Evolutionary conservation across 2,888 invertebrate species (phyloP).

Genomic region (Drosophila falleni): DNA sequence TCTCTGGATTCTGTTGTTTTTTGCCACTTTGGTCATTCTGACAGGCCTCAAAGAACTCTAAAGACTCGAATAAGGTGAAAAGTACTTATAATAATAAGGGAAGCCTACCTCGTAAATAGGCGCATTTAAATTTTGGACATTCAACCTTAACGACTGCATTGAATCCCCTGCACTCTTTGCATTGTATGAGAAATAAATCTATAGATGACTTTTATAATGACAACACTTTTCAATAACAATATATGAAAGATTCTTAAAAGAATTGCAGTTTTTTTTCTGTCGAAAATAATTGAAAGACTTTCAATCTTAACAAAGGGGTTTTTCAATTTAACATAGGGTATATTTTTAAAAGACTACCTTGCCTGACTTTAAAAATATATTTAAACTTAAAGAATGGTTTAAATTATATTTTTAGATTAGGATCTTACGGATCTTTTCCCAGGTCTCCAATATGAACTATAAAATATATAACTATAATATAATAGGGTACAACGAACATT

Average conservation of each 20-base stretch:
- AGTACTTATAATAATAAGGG: conserved; percentile 65
- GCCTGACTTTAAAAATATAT: too few relatives aligned
- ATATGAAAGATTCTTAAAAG: not conserved
- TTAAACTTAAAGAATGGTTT: too few relatives aligned
- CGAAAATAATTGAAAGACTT: not conserved
- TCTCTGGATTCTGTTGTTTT: conserved; percentile 49
- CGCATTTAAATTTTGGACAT: conserved; percentile 38
- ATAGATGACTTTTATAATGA: not conserved
- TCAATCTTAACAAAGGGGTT: too few relatives aligned
- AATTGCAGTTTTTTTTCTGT: not conserved
- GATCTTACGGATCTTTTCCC: too few relatives aligned
- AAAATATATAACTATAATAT: too few relatives aligned
- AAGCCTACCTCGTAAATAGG: conserved; percentile 46
- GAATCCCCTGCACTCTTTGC: conserved; percentile 5
- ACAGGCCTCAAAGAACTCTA: conserved; percentile 47
- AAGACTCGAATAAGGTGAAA: conserved; percentile 62
- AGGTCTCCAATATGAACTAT: too few relatives aligned
- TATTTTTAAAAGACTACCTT: too few relatives aligned
- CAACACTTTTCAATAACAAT: not conserved
- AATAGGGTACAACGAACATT: too few relatives aligned
- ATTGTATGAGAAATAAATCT: not conserved
- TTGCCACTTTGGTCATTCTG: conserved; percentile 60
- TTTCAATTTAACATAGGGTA: too few relatives aligned
- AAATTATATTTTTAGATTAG: too few relatives aligned
- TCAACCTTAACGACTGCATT: conserved; percentile 21